Evolutionary conservation across 2,888 invertebrate species (phyloP), one percentile per base, ranked within the genome.

Genomic region (Drosophila maculinotata): DNA sequence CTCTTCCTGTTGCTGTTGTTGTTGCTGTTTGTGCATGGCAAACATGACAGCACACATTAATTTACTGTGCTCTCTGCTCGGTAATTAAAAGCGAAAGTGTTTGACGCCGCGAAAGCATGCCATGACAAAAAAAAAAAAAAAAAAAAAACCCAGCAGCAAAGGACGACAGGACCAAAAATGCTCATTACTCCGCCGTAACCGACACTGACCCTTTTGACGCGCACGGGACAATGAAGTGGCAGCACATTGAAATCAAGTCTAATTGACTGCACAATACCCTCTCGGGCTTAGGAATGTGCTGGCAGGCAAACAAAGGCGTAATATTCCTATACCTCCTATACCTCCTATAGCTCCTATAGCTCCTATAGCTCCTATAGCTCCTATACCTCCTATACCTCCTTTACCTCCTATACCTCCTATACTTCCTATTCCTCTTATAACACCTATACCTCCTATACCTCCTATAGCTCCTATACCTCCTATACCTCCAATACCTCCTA

Each of bases 41-140:
- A 87, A 87, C 87, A 84, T 87, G 83, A 84, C 83, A 87, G 86
- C 64, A 75, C 79, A 84, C 83, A 84, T 84, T 84, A 79, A 84
- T 84, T 85, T 79, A 57, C 39, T 52, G 67, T 65, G 56, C 82
- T 62, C 64, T 76, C 51, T 36, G 53, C 52, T 60, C 72, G 63
- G 71, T 84, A 84, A 84, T 84, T 84, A 84, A 84, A 84, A 87
- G 87, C 67, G 77, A 84, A 87, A 84, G 83, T 84, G 77, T 87
- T 87, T 84, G 76, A 68, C 76, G 69, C 63, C 69, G 41, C 77
- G 66, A 56, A 60, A 57, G 51, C 56, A 69, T 45, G 66, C 64
- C 28, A 65, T 17, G 45, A 62, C 70, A 65, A 36, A 52, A 45
- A 54, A 56, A 12, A 15, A 30, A 30, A 10, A 17, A 12, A 6